Conservation (phyloP, 2,888 invertebrate species). For the Drosophila gaucha region DNA sequence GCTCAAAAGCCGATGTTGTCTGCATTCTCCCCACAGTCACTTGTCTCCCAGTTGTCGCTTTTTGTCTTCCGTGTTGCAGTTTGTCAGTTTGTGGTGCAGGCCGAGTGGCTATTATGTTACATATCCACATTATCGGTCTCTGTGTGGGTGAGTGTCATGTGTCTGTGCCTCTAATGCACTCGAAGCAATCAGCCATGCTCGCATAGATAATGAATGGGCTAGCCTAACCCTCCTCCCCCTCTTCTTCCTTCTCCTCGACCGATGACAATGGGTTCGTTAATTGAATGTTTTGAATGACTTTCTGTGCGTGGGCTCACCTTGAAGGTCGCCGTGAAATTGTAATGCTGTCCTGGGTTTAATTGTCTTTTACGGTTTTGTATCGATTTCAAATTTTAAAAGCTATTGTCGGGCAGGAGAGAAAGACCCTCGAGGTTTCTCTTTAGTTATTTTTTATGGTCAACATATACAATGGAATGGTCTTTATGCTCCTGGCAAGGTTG, state of each 20-base stretch:
- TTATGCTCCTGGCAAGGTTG: slow-evolving; percentile 51
- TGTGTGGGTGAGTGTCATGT: slow-evolving; percentile 50
- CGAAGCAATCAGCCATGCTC: slow-evolving; percentile 38
- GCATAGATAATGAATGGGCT: slow-evolving; percentile 53
- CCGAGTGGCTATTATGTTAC: slow-evolving; percentile 37
- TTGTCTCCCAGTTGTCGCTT: slow-evolving; percentile 7
- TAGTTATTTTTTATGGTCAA: slow-evolving; percentile 5
- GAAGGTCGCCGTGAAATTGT: slow-evolving; percentile 64
- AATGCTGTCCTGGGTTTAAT: slow-evolving; percentile 45
- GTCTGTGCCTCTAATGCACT: slow-evolving; percentile 30
- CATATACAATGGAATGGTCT: slow-evolving; percentile 21
- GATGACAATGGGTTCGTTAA: slow-evolving; percentile 62
- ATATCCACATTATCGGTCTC: slow-evolving; percentile 18
- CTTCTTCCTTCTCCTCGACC: slow-evolving; percentile 18
- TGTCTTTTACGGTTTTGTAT: slow-evolving; percentile 27
- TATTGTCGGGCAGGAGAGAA: slow-evolving; percentile 8
- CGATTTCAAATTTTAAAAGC: slow-evolving; percentile 47
- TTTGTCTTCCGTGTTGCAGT: slow-evolving; percentile 49
- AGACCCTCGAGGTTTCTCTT: slow-evolving; percentile 7
- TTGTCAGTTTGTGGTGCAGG: slow-evolving; percentile 9
- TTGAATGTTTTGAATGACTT: slow-evolving; percentile 61
- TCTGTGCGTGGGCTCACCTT: slow-evolving; percentile 61
- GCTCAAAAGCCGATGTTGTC: slow-evolving; percentile 21
- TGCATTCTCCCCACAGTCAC: slow-evolving; percentile 7
- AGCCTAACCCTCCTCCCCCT: neutral